Percentiles rank a stretch among this genome's conserved stretches.
phyloP scores from a whole-genome alignment of 2,888 invertebrate genomes.

The Chrysotoxum bicinctum region DNA sequence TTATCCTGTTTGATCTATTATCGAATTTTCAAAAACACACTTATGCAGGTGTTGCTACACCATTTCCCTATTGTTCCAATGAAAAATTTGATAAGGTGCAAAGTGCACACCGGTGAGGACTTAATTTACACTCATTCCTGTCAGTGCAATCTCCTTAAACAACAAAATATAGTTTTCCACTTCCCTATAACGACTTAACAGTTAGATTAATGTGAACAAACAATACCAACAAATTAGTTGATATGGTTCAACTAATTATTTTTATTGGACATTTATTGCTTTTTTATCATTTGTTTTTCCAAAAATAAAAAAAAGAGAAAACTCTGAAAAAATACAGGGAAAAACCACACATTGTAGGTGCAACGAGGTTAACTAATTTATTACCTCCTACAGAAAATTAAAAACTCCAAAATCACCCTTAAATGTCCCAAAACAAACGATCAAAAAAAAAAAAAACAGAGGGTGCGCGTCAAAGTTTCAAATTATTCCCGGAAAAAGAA shows the following conservation, averaged over 20 bases:
- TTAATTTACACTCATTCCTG: conserved; percentile 45
- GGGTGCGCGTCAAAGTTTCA: conserved; percentile 63
- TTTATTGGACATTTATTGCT: conserved; percentile 70
- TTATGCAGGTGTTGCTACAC: conserved; percentile 8
- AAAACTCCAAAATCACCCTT: conserved; percentile 5
- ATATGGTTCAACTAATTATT: conserved; percentile 60
- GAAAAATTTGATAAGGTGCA: conserved; percentile 40
- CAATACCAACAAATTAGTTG: conserved; percentile 59
- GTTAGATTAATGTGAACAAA: conserved; percentile 60
- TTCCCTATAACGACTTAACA: conserved; percentile 50
- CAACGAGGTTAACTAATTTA: conserved; percentile 65
- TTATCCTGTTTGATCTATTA: neutral
- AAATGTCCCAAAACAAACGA: neutral
- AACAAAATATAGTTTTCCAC: conserved; percentile 35
- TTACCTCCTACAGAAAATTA: conserved; percentile 32
- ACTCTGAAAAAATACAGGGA: neutral
- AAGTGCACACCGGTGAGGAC: conserved; percentile 45
- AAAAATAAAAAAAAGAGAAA: conserved; percentile 7
- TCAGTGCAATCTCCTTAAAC: conserved; percentile 23
- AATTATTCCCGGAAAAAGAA: conserved; percentile 38
- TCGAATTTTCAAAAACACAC: conserved; percentile 15
- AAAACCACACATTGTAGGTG: conserved; percentile 51
- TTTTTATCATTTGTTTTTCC: conserved; percentile 70
- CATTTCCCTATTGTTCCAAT: neutral
- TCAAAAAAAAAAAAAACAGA: neutral